A percentile compares a stretch with the other conserved stretches of the same genome.
Evolutionary conservation across 1,140 invertebrate genomes (phyloP).

Genomic region (Ganaspis sp.): DNA sequence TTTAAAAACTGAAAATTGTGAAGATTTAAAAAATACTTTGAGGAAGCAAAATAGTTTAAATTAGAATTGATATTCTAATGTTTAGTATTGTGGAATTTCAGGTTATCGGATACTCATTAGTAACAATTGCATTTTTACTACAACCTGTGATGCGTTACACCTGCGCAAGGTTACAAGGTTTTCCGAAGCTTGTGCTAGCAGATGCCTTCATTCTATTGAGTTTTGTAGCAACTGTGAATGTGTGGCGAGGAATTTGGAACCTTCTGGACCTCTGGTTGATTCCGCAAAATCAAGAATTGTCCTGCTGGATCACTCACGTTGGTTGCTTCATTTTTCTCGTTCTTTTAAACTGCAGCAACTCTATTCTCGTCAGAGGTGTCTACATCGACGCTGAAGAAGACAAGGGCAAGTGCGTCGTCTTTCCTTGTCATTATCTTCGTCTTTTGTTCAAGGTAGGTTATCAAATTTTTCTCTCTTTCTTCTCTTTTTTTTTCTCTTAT

Average conservation of each 20-base stretch:
- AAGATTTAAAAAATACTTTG: too few relatives aligned
- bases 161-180: constrained; percentile 81
- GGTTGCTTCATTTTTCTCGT: constrained; percentile 85
- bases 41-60: too few relatives aligned
- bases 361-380: constrained; percentile 87
- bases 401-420: constrained; percentile 86
- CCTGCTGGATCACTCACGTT: constrained; percentile 86
- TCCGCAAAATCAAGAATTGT: constrained; percentile 84
- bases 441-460: constrained; percentile 82
- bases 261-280: constrained; percentile 87
- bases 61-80: background rate
- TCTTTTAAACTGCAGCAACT: constrained; percentile 89
- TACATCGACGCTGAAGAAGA: constrained; percentile 90
- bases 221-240: constrained; percentile 89
- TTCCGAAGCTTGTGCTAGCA: constrained; percentile 81
- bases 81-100: constrained; percentile 63
- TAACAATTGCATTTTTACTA: constrained; percentile 83
- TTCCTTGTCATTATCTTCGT: constrained; percentile 88
- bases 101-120: constrained; percentile 85
- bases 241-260: constrained; percentile 91
- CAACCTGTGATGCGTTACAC: constrained; percentile 84
- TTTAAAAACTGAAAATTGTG: too few relatives aligned
- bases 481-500: too few relatives aligned
- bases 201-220: constrained; percentile 86
- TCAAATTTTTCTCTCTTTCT: background rate